A percentile compares a stretch with the other conserved stretches of the same genome.
Conservation (phyloP, 2,113 vertebrate species). For the Sisor rabdophorus region DNA sequence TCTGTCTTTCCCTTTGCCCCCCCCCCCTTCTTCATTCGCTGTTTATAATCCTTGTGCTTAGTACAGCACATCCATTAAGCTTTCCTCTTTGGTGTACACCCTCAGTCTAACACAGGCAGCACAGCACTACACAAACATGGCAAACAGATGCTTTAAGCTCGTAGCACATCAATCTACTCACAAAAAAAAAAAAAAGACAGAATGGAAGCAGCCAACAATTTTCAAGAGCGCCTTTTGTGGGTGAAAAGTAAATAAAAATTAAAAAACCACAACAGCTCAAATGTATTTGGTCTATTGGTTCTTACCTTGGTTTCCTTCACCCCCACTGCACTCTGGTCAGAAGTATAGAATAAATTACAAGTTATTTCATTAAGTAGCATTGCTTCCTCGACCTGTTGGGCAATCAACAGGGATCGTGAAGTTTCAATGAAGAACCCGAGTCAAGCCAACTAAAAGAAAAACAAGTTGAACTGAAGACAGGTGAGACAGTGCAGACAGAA, state of each 20-base stretch:
- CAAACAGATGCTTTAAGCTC: slow-evolving; percentile 42
- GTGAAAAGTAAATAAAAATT: slow-evolving; percentile 7
- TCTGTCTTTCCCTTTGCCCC: too few relatives aligned
- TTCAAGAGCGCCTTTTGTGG: slow-evolving; percentile 34
- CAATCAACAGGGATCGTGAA: slow-evolving; percentile 77
- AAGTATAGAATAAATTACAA: slow-evolving; percentile 77
- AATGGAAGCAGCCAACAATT: slow-evolving; percentile 47
- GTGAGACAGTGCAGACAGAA: slow-evolving; percentile 54
- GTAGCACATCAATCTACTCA: slow-evolving; percentile 36
- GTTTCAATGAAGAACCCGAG: slow-evolving; percentile 70
- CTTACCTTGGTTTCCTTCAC: slow-evolving; percentile 74
- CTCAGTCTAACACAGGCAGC: slow-evolving; percentile 38
- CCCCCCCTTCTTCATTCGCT: too few relatives aligned
- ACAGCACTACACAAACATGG: slow-evolving; percentile 46
- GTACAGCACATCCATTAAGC: slow-evolving; percentile 28
- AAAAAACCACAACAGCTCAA: slow-evolving; percentile 27
- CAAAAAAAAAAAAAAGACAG: slow-evolving; percentile 36
- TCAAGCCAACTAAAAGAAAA: slow-evolving; percentile 69
- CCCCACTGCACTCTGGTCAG: slow-evolving; percentile 78
- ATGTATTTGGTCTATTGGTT: slow-evolving; percentile 42
- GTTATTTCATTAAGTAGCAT: slow-evolving; percentile 82
- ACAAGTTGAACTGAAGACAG: slow-evolving; percentile 69
- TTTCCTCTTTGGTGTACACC: slow-evolving; percentile 40
- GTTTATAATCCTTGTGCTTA: background rate
- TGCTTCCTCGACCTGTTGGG: slow-evolving; percentile 77